Conservation (phyloP, 30 jellyfish, hydroid and myxozoan species). For the Clytia hemisphaerica region DNA sequence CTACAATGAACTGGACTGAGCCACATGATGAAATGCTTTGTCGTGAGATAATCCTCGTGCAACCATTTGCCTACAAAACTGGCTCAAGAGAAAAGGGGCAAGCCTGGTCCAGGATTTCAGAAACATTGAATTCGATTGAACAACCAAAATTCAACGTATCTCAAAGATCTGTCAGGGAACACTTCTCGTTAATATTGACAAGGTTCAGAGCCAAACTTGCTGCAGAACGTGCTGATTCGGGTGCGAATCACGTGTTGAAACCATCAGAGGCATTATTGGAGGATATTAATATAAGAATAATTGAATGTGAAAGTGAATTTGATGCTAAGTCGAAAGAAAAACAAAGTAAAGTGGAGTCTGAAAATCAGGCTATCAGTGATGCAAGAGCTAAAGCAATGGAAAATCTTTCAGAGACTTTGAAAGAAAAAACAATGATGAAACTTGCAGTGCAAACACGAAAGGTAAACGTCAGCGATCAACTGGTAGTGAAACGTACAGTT, state of each 20-base stretch:
- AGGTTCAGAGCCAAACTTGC: too few species aligned
- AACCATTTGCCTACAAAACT: neutral
- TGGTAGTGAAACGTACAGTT: neutral
- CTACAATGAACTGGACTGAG: neutral
- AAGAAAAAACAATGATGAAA: neutral
- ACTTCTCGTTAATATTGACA: too few species aligned
- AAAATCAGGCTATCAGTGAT: too few species aligned
- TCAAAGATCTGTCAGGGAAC: neutral
- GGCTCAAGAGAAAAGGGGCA: neutral
- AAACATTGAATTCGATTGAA: neutral
- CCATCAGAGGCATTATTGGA: neutral
- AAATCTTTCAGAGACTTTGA: neutral
- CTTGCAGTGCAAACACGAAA: too few species aligned
- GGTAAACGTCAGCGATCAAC: too few species aligned
- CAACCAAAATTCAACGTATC: neutral
- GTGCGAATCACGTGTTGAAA: neutral
- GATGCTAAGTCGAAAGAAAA: too few species aligned
- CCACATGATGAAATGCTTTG: neutral
- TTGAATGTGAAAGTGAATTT: neutral
- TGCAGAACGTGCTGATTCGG: neutral
- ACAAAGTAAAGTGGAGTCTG: too few species aligned
- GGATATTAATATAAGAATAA: neutral
- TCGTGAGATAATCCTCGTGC: neutral
- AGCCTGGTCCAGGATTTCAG: neutral
- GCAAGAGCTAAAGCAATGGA: neutral